Percentiles rank a stretch among this genome's conserved stretches.
Evolutionary conservation across 2,797 vertebrate species (phyloP).

Genomic region (Acomys russatus): DNA sequence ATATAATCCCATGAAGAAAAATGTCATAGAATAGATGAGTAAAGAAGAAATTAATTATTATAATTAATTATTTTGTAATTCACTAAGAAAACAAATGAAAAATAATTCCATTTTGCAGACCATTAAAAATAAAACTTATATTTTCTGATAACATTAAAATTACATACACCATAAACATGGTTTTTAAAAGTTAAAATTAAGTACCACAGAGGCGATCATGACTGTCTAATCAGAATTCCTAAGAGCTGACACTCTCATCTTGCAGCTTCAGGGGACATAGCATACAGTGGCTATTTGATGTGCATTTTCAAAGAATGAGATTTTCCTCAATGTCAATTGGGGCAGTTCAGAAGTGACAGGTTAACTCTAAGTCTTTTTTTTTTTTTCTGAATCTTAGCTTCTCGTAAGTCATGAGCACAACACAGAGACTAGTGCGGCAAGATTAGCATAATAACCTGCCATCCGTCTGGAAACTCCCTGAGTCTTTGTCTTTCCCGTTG

Average conservation of each 20-base stretch:
- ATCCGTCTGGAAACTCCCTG: not conserved
- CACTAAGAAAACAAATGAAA: not conserved
- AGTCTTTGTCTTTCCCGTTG: not conserved
- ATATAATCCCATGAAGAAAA: not conserved
- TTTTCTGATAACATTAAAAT: slow-evolving; percentile 17
- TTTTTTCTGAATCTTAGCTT: not conserved
- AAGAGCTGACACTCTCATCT: not conserved
- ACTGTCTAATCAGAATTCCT: not conserved
- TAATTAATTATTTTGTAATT: not conserved
- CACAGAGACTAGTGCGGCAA: not conserved
- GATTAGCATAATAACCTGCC: too few species aligned
- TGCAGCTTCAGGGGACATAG: not conserved
- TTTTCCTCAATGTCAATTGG: not conserved
- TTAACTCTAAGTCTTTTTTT: not conserved
- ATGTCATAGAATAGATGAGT: not conserved
- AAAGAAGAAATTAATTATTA: not conserved
- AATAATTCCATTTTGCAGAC: not conserved
- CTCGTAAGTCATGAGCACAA: not conserved
- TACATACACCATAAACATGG: not conserved
- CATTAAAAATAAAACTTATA: not conserved
- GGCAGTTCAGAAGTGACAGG: not conserved
- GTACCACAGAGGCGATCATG: not conserved
- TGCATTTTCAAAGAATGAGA: not conserved
- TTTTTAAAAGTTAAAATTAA: not conserved
- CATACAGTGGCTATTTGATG: not conserved